Percentiles rank a stretch among this genome's conserved stretches.
These are phyloP conservation scores for Dryas iulia DNA, from an alignment of 1,140 invertebrate genomes.

Conservation along the genomic window DNA sequence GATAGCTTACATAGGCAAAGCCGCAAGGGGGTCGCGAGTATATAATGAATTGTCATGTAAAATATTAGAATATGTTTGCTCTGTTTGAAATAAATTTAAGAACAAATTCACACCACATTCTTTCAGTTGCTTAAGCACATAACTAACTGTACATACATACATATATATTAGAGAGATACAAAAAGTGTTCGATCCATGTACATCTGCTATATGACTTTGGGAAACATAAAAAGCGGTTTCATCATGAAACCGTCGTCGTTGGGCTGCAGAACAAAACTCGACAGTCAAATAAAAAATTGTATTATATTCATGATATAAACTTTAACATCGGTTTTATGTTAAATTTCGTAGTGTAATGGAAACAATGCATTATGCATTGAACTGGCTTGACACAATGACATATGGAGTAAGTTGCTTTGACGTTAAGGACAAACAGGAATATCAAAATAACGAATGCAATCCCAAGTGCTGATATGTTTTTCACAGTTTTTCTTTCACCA, in stretches of 20 bases:
- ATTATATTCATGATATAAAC: constrained; percentile 75
- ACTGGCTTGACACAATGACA: constrained; percentile 68
- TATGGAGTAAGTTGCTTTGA: constrained; percentile 63
- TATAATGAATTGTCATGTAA: no score
- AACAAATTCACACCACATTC: background rate
- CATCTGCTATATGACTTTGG: constrained; percentile 28
- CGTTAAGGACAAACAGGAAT: constrained; percentile 58
- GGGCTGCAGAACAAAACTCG: constrained; percentile 27
- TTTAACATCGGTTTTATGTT: constrained; percentile 75
- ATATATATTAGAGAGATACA: background rate
- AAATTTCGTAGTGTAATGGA: constrained; percentile 78
- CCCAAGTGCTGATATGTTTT: constrained; percentile 49
- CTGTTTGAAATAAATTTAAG: background rate
- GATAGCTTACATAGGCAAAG: no score
- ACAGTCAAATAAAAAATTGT: constrained; percentile 58
- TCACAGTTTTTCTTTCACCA: constrained; percentile 53
- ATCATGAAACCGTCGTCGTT: constrained; percentile 34
- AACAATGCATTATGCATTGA: constrained; percentile 74
- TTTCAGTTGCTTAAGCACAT: background rate
- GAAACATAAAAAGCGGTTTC: constrained; percentile 49
- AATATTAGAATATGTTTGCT: no score
- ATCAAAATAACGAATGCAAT: constrained; percentile 57
- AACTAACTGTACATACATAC: no score
- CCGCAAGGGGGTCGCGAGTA: no score
- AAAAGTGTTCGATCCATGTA: constrained; percentile 32